Base-by-base conservation (phyloP, 2,113 vertebrate species). In the Corythornis cristatus region DNA sequence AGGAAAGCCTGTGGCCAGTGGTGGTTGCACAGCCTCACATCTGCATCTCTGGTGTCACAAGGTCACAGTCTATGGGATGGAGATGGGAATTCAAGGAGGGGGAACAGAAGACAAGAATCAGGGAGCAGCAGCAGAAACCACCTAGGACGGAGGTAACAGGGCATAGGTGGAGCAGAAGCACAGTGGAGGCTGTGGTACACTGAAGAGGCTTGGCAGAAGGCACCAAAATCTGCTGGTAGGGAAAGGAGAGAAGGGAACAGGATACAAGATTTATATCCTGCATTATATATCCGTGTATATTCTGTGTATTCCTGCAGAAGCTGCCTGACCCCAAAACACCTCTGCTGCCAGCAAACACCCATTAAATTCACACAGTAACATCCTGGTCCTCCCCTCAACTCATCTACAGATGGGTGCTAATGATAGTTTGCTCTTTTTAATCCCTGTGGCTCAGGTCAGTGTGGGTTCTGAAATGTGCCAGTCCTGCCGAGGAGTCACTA, bases 31-130 rank as follows among this genome's bases (percentile, higher is more conserved):
- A 70, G 56, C 51, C 45, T 81, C 10, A 22, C 1, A 2, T 43
- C 58, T 43, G 17, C 19, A 33, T 13, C 29, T 0, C 0, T 83
- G 48, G 26, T 61, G 54, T 53, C n/a, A 5, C 0, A 3, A 46
- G 8, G 13, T 29, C 7, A 13, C 29, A 29, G 3, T 26, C 29
- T 35, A 4, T 6, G 37, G 53, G 40, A 21, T 16, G 12, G n/a
- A 29, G 43, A 71, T 1, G 4, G 35, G 21, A 48, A 37, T 48
- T 11, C 66, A 78, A 43, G n/a, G 29, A 76, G 16, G 64, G 14
- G 23, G 26, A 79, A n/a, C 4, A 8, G 11, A 40, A 72, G 8
- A 29, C 22, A 31, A 23, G 37, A 18, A 20, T 4, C 10, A 14
- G 12, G 33, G 16, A 18, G 6, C 71, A 76, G 54, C 31, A 37